Evolutionary conservation across 2,888 invertebrate species (phyloP).

Genomic region (Horisme vitalbata): DNA sequence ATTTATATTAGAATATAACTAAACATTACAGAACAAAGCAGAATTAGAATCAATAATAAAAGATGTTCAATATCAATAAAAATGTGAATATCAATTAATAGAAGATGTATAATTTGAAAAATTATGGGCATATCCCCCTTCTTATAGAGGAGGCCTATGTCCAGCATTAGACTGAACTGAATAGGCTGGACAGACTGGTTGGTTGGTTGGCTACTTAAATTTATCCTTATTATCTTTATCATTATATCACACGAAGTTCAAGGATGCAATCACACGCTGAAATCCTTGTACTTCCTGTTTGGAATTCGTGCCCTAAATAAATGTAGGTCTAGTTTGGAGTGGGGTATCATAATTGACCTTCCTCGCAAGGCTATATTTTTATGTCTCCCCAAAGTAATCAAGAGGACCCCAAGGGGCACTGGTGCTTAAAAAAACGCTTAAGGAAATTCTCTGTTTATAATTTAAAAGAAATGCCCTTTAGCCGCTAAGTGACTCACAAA

Average conservation of each 20-base stretch:
- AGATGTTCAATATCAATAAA: no score
- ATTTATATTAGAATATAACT: no score
- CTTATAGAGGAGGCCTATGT: no score
- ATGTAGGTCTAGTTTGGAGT: constrained; percentile 30
- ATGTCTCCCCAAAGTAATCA: constrained; percentile 31
- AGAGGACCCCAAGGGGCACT: constrained; percentile 21
- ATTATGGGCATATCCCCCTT: no score
- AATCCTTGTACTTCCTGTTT: constrained; percentile 17
- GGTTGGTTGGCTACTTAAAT: no score
- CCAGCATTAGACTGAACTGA: no score
- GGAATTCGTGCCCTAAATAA: constrained; percentile 35
- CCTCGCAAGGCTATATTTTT: constrained; percentile 34
- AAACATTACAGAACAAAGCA: no score
- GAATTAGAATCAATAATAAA: no score
- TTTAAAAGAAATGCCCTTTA: constrained; percentile 23
- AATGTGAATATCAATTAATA: no score
- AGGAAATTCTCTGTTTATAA: constrained; percentile 19
- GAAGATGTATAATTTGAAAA: no score
- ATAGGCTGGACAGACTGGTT: no score
- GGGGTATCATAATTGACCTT: constrained; percentile 31
- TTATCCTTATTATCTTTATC: no score
- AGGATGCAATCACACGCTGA: constrained; percentile 11
- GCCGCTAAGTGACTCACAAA: constrained; percentile 21
- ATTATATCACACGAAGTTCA: constrained; percentile 9
- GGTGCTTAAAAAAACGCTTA: constrained; percentile 24